Conservation (phyloP, 2,888 invertebrate genomes). For the Notodonta ziczac region DNA sequence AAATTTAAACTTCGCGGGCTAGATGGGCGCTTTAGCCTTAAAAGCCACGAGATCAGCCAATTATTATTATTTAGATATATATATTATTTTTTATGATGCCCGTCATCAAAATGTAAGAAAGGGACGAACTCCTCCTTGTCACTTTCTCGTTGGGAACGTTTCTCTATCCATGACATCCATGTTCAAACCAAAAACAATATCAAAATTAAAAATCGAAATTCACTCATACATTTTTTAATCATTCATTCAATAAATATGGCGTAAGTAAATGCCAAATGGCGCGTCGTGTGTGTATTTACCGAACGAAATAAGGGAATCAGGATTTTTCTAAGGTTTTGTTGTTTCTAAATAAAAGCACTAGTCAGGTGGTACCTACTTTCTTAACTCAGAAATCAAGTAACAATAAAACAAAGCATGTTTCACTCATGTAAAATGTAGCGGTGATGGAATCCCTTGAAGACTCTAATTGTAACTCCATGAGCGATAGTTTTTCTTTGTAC, state of each 20-base stretch:
- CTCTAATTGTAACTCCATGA: conserved; percentile 76
- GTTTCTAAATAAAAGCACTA: neutral
- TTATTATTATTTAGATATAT: too few relatives aligned
- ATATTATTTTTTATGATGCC: too few relatives aligned
- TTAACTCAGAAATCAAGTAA: neutral
- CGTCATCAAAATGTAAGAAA: too few relatives aligned
- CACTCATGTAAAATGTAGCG: conserved; percentile 53
- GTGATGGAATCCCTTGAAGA: conserved; percentile 80
- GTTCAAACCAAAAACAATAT: too few relatives aligned
- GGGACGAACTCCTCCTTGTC: too few relatives aligned
- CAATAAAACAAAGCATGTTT: conserved; percentile 11
- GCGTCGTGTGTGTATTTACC: neutral
- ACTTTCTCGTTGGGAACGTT: too few relatives aligned
- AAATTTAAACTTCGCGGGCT: too few relatives aligned
- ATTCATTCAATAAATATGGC: conserved; percentile 1
- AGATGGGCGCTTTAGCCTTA: too few relatives aligned
- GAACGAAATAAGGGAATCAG: neutral
- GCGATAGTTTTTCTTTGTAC: conserved; percentile 78
- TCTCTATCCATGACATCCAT: too few relatives aligned
- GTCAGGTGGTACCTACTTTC: neutral
- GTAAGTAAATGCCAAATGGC: neutral
- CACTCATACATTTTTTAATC: neutral
- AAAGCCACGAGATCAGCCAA: too few relatives aligned
- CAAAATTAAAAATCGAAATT: too few relatives aligned
- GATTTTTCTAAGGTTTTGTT: neutral